Evolutionary conservation across 2,888 invertebrate species (phyloP).

Genomic region (Merodon equestris): DNA sequence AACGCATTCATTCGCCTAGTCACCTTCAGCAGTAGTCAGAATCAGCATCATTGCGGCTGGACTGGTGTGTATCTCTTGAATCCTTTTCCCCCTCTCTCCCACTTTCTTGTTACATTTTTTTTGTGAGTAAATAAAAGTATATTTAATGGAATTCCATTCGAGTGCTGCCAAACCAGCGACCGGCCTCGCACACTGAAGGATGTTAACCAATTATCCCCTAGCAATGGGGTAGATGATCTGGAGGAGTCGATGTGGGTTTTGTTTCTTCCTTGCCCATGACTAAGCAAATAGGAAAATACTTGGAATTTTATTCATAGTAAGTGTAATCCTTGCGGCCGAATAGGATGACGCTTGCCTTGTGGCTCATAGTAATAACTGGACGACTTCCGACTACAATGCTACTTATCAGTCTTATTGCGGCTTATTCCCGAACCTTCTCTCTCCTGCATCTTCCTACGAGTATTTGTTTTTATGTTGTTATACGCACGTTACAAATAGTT

Average conservation of each 20-base stretch:
- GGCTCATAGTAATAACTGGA: constrained; percentile 19
- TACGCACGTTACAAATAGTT: constrained; percentile 24
- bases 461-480: constrained; percentile 6
- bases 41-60: not conserved
- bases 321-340: constrained; percentile 49
- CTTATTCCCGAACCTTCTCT: too few relatives aligned
- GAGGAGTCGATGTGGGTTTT: not conserved
- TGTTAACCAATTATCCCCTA: constrained; percentile 49
- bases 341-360: constrained; percentile 41
- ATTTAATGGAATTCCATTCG: constrained; percentile 63
- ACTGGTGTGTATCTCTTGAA: constrained; percentile 28
- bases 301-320: constrained; percentile 56
- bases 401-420: constrained; percentile 55
- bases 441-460: not conserved
- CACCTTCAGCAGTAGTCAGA: too few relatives aligned
- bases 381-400: constrained; percentile 34
- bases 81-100: constrained; percentile 6
- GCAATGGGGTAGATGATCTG: not conserved
- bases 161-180: constrained; percentile 58
- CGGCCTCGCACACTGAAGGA: constrained; percentile 49
- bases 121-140: constrained; percentile 47
- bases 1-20: constrained; percentile 33
- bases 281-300: constrained; percentile 63
- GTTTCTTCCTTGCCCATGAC: constrained; percentile 36
- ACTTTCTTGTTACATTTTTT: constrained; percentile 4